These are phyloP conservation scores for Drosophila melanogaster DNA, from an alignment of 1,140 invertebrate species.

Conservation along the genomic window Release_6_plus_ISO1_MT NT_037436.4:9136001-9136500, in stretches of 20 bases:
- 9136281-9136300: conserved; percentile 86
- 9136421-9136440: conserved; percentile 90
- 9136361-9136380: conserved; percentile 93
- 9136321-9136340: conserved; percentile 94
- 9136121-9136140: not conserved
- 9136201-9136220: not conserved
- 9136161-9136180: not conserved
- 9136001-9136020: conserved; percentile 26
- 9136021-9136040: not conserved
- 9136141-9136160: not conserved
- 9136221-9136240: too few species aligned
- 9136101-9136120: not conserved
- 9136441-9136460: conserved; percentile 95
- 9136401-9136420: conserved; percentile 91
- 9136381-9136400: conserved; percentile 92
- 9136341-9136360: conserved; percentile 96
- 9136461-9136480: conserved; percentile 92
- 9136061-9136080: not conserved
- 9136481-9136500: conserved; percentile 94
- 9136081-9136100: not conserved
- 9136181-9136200: not conserved
- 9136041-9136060: not conserved
- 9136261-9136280: not conserved
- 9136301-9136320: conserved; percentile 94
- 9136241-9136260: not conserved